These are phyloP conservation scores for Euglossa dilemma DNA, from an alignment of 1,140 invertebrate genomes.

Conservation along the genomic window DNA sequence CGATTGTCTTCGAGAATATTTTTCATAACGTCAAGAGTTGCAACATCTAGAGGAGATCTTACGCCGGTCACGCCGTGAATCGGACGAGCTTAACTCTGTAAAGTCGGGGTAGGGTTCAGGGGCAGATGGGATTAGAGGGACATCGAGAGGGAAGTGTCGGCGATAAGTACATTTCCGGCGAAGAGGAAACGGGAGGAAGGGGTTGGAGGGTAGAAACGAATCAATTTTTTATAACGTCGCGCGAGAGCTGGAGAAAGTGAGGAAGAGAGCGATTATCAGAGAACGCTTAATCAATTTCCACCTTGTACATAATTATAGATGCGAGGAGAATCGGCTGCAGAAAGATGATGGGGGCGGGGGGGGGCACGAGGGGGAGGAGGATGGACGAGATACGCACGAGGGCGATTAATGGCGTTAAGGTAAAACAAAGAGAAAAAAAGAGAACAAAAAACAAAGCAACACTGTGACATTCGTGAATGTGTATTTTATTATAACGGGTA, in stretches of 20 bases:
- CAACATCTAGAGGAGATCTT: conserved; percentile 25
- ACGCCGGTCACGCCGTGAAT: conserved; percentile 12
- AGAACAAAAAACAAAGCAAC: conserved; percentile 36
- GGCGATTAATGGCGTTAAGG: not conserved
- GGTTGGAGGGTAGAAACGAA: conserved; percentile 50
- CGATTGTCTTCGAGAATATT: conserved; percentile 63
- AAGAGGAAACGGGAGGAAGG: not conserved
- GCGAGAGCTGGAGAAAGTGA: conserved; percentile 39
- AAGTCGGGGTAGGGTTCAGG: not conserved
- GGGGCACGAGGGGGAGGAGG: not conserved
- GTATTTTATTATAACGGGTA: conserved; percentile 79
- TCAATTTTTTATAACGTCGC: conserved; percentile 69
- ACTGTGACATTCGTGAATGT: conserved; percentile 77
- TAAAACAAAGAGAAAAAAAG: conserved; percentile 3
- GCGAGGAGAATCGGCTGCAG: not conserved
- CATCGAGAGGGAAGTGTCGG: conserved; percentile 58
- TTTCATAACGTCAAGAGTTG: conserved; percentile 50
- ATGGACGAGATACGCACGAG: not conserved
- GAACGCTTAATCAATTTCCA: conserved; percentile 76
- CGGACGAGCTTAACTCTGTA: conserved; percentile 43
- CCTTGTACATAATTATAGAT: conserved; percentile 60
- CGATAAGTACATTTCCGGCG: conserved; percentile 50
- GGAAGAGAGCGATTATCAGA: conserved; percentile 67
- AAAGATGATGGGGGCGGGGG: not conserved
- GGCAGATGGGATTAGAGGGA: not conserved